Base-by-base conservation (phyloP, 1,140 invertebrate species). In the Phymorhynchus buccinoides region DNA sequence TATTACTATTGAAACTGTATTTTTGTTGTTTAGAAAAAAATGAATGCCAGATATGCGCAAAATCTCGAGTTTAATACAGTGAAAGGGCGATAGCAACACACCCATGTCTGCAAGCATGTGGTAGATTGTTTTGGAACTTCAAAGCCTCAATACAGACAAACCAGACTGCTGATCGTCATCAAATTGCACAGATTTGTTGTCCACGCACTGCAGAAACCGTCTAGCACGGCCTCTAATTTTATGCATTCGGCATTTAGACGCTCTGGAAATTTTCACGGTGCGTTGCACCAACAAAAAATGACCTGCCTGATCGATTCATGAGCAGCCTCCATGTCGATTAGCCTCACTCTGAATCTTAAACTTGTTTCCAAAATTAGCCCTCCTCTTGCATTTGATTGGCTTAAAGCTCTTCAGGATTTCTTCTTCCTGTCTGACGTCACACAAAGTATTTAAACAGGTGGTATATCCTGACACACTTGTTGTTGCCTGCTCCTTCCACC, bases 381-480 rank as follows among this genome's bases (percentile, higher is more conserved):
- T 32, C 56, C 42, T 18, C 22, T 56, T 48, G 79, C 22, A 79
- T 73, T 44, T 81, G 86, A 90, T 90, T 90, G 90, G 90, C 80
- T 81, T n/a, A 84, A 30, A 48, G 66, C 83, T 44, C 62, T 80
- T 87, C 87, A 83, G 66, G 80, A 84, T 78, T 71, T 86, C 78
- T 73, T 85, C 84, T 85, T 81, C 71, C 78, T 42, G 81, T 35
- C 77, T 86, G 83, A 91, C 90, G 88, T 91, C 86, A 88, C 37
- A 48, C 16, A 42, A 37, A 79, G 86, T 91, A 91, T 91, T 90
- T 87, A 89, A 89, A 84, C 83, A 85, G 68, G 79, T 77, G 88
- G 90, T 89, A 89, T 88, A 90, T 87, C 89, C 90, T 83, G 84
- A 80, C 75, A 85, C 84, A 88, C 89, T 89, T 89, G 90, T 91